Evolutionary conservation across 1,140 invertebrate genomes (phyloP).

Genomic region (Ostrea edulis): DNA sequence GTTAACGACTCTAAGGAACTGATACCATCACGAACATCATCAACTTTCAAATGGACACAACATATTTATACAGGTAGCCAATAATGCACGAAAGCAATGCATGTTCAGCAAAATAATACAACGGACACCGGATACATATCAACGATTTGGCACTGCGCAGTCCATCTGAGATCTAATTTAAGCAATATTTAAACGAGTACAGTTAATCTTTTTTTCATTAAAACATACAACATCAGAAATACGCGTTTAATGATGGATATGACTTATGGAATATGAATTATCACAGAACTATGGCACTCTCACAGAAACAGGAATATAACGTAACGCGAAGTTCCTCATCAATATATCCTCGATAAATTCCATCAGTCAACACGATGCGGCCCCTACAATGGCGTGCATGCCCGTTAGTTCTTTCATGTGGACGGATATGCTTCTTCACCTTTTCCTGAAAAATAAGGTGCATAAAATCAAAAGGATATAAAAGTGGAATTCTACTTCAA

Average conservation of each 20-base stretch:
- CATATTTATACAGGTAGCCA: neutral
- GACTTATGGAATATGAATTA: neutral
- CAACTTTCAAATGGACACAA: neutral
- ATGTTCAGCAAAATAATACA: neutral
- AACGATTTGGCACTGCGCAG: slow-evolving; percentile 14
- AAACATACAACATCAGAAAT: too few relatives aligned
- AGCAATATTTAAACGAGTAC: neutral
- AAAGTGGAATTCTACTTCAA: neutral
- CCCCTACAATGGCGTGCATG: neutral
- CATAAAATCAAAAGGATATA: neutral
- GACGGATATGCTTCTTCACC: neutral
- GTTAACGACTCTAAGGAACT: neutral
- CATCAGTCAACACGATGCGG: slow-evolving; percentile 2
- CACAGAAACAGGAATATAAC: neutral
- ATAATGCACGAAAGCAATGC: neutral
- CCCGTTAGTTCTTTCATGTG: neutral
- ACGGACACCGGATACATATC: neutral
- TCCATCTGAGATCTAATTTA: neutral
- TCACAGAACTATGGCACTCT: slow-evolving; percentile 15
- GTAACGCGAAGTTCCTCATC: neutral
- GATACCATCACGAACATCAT: neutral
- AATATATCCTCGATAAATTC: slow-evolving; percentile 16
- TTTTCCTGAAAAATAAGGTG: neutral
- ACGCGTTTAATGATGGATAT: neutral
- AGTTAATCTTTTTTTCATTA: too few relatives aligned